Evolutionary conservation across 2,113 vertebrate genomes (phyloP).

Genomic region (Physeter macrocephalus): DNA sequence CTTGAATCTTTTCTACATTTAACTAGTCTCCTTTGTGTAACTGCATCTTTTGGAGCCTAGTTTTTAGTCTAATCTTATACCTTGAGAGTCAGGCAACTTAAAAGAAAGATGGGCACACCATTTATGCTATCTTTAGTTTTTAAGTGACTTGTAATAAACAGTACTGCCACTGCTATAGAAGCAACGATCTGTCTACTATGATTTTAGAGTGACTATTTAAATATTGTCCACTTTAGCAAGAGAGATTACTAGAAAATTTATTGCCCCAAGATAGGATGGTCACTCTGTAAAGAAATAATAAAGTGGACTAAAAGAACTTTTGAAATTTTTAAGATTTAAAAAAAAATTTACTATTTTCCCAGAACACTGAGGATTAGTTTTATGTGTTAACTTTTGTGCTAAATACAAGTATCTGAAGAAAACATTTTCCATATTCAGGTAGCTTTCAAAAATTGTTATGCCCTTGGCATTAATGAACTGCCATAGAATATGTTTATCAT

Average conservation of each 20-base stretch:
- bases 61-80: neutral
- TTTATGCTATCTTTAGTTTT: neutral
- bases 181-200: neutral
- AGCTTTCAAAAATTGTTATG: accelerated
- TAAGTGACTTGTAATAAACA: neutral
- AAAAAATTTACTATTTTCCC: neutral
- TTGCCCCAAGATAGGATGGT: neutral
- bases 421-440: neutral
- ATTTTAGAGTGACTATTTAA: neutral
- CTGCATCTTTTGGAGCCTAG: neutral
- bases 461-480: accelerated
- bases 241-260: neutral
- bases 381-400: neutral
- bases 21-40: neutral
- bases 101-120: neutral
- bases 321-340: neutral
- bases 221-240: neutral
- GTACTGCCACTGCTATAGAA: neutral
- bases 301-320: neutral
- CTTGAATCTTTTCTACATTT: neutral
- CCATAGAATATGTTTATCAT: neutral
- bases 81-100: neutral
- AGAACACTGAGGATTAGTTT: neutral
- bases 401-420: neutral
- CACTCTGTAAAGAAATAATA: neutral